Percentiles rank a stretch among this genome's conserved stretches.
These are phyloP conservation scores for Heliocidaris erythrogramma DNA, from an alignment of 35 echinoderm and acorn worm species.

Conservation along the genomic window DNA sequence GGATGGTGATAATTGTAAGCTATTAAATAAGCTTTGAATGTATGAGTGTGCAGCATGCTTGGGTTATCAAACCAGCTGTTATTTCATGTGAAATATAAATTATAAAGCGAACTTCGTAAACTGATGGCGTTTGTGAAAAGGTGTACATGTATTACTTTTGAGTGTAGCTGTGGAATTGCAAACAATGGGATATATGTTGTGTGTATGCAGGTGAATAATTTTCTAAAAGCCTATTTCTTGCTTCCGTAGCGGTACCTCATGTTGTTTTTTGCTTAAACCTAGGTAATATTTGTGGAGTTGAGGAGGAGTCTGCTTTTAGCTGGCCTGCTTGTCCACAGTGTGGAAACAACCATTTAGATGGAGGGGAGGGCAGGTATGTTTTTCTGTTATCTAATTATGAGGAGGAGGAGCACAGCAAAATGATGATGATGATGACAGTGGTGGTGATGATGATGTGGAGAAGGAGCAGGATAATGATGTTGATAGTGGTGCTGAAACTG, in stretches of 20 bases:
- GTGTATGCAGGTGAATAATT: not conserved
- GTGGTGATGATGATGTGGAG: too few relatives aligned
- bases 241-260: not conserved
- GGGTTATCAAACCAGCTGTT: too few relatives aligned
- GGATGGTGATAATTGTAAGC: not conserved
- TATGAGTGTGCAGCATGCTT: too few relatives aligned
- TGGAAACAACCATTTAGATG: slow-evolving; percentile 64
- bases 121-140: too few relatives aligned
- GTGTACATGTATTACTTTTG: too few relatives aligned
- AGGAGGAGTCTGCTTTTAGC: slow-evolving; percentile 72
- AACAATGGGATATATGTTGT: not conserved
- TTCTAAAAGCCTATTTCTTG: not conserved
- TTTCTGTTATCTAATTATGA: not conserved
- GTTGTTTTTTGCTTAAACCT: not conserved
- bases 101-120: too few relatives aligned
- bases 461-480: too few relatives aligned
- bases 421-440: too few relatives aligned
- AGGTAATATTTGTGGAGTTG: slow-evolving; percentile 50
- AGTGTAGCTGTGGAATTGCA: too few relatives aligned
- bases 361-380: slow-evolving; percentile 44
- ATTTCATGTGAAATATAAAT: too few relatives aligned
- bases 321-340: slow-evolving; percentile 67
- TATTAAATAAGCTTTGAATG: too few relatives aligned
- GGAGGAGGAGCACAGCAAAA: too few relatives aligned
- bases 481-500: not conserved